Base-by-base conservation (phyloP, 2,113 vertebrate species). In the Peromyscus leucopus region DNA sequence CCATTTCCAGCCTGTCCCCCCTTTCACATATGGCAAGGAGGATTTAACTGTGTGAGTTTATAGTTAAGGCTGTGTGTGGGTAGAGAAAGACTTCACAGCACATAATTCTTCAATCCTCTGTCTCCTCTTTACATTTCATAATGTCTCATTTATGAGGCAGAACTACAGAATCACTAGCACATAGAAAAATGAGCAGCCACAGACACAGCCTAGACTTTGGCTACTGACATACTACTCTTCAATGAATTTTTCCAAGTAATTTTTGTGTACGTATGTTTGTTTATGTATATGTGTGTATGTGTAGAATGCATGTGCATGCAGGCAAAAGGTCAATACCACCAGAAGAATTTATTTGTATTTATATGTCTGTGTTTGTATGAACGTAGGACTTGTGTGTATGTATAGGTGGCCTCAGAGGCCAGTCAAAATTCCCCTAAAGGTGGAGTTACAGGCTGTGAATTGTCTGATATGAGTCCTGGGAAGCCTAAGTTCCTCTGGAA, bases 101-200 rank as follows among this genome's bases (percentile, higher is more conserved):
- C 16, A 48, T 12, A 57, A 26, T 79, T 96, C 39, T 71, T 84
- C 46, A 69, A n/a, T 91, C 17, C 28, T 92, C 26, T 91, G 13
- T 26, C n/a, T 94, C 46, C 5, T 91, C 71, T 80, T 89, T 91
- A 26, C 2, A 57, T 55, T 74, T 87, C 11, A 10, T 13, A 63
- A 72, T 46, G 46, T 69, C 33, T 42, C 79, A 69, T 48, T 57
- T 16, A 71, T 36, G 36, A 91, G 57, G 39, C 1, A 94, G 39
- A 76, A 59, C 65, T 80, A 46, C 26, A 82, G 65, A 85, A 10
- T 36, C 67, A 59, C 28, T 55, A 86, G 46, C 59, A 82, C 57
- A 63, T 55, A 91, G 55, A 59, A 92, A 89, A 67, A 46, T 94
- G 74, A 84, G 59, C 89, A 85, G 22, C 57, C 78, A 67, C 19